These are phyloP conservation scores for Sciaenops ocellatus DNA, from an alignment of 2,797 vertebrate species.

Conservation along the genomic window DNA sequence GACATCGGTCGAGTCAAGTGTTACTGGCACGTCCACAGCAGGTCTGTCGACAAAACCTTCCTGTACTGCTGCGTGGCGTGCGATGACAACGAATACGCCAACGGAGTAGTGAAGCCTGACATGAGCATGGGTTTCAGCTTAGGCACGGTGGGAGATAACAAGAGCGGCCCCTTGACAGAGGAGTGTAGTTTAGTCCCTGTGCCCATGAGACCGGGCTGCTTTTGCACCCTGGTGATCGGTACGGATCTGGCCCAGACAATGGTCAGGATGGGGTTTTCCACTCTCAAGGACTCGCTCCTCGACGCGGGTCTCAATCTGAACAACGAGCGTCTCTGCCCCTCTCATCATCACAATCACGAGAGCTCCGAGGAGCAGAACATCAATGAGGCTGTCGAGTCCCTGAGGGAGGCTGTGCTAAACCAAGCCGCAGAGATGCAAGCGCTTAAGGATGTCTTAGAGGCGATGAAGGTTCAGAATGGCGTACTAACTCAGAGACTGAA, in stretches of 20 bases:
- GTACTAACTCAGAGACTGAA: constrained; percentile 19
- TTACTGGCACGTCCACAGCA: constrained; percentile 56
- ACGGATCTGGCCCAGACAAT: neutral
- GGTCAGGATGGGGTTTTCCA: constrained; percentile 24
- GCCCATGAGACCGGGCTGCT: constrained; percentile 52
- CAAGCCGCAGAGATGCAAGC: neutral
- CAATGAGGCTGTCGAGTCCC: neutral
- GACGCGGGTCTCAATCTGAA: neutral
- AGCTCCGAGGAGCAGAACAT: neutral
- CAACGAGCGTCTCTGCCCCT: no score
- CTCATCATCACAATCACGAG: no score
- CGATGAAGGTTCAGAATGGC: constrained; percentile 24
- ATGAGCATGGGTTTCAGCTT: constrained; percentile 32
- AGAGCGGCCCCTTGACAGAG: neutral
- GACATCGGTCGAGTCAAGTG: constrained; percentile 40
- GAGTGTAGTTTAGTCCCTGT: constrained; percentile 45
- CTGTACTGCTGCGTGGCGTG: constrained; percentile 43
- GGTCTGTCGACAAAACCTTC: constrained; percentile 21
- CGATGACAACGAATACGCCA: neutral
- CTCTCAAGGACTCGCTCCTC: neutral
- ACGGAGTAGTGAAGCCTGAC: accelerated
- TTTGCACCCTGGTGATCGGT: neutral
- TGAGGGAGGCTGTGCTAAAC: neutral
- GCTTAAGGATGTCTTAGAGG: constrained; percentile 20
- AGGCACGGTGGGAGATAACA: constrained; percentile 29